Evolutionary conservation across 2,113 vertebrate species (phyloP).

Genomic region (Riparia riparia): DNA sequence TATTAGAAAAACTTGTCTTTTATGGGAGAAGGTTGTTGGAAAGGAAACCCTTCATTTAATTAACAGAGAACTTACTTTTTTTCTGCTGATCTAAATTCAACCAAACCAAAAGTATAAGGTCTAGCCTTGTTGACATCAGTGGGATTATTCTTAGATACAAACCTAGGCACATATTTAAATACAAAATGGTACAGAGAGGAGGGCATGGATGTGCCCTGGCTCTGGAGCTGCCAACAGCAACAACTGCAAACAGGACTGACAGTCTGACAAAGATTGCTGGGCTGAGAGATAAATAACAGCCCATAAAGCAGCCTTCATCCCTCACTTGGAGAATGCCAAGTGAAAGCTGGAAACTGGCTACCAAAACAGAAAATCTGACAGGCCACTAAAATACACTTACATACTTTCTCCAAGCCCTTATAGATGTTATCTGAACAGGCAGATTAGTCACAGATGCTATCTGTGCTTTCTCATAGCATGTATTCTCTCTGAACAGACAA

Average conservation of each 20-base stretch:
- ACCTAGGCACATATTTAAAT: neutral
- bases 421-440: neutral
- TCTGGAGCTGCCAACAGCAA: neutral
- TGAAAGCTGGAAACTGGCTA: neutral
- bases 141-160: neutral
- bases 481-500: neutral
- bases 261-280: neutral
- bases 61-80: neutral
- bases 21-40: neutral
- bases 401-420: neutral
- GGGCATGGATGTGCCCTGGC: neutral
- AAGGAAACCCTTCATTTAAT: neutral
- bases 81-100: neutral
- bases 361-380: neutral
- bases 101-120: neutral
- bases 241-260: neutral
- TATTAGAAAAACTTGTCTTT: neutral
- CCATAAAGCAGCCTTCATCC: neutral
- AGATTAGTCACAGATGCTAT: neutral
- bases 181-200: neutral
- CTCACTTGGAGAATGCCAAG: neutral
- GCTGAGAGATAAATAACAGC: neutral
- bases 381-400: neutral
- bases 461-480: neutral
- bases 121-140: neutral